Percentiles rank a stretch among this genome's conserved stretches.
Conservation (phyloP, 1,140 invertebrate genomes). For the Bombus sibiricus region DNA sequence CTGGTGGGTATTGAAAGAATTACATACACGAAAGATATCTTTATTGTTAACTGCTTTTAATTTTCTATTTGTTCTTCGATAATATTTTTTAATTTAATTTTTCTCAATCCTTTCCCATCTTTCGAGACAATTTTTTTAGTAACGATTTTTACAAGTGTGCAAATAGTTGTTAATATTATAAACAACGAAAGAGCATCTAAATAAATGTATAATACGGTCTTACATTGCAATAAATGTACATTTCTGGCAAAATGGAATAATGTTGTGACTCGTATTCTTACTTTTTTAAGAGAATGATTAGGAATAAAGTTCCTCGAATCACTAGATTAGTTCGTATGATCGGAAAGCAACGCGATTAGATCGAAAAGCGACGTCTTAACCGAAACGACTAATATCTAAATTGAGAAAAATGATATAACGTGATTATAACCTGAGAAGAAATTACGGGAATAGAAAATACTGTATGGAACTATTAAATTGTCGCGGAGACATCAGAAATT, state of each 20-base stretch:
- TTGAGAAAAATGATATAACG: not conserved
- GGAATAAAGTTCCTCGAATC: not conserved
- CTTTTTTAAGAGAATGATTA: not conserved
- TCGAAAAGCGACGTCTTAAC: not conserved
- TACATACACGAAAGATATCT: constrained; percentile 37
- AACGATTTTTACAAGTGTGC: not conserved
- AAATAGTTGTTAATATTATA: not conserved
- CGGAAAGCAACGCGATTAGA: not conserved
- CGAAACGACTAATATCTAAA: not conserved
- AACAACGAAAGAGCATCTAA: not conserved
- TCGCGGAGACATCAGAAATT: not conserved
- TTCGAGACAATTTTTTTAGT: not conserved
- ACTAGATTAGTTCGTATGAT: not conserved
- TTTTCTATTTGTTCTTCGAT: too few relatives aligned
- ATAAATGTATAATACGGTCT: constrained; percentile 48
- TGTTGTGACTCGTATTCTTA: constrained; percentile 51
- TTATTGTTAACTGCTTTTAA: not conserved
- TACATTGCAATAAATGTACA: constrained; percentile 58
- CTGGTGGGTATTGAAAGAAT: constrained; percentile 67
- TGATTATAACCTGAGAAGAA: not conserved
- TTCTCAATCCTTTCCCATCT: not conserved
- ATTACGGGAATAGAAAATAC: too few relatives aligned
- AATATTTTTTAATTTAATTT: not conserved
- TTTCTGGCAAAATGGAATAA: constrained; percentile 50
- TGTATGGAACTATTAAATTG: not conserved